phyloP scores from a whole-genome alignment of 2,888 invertebrate genomes.

The Xanthorhoe spadicearia region DNA sequence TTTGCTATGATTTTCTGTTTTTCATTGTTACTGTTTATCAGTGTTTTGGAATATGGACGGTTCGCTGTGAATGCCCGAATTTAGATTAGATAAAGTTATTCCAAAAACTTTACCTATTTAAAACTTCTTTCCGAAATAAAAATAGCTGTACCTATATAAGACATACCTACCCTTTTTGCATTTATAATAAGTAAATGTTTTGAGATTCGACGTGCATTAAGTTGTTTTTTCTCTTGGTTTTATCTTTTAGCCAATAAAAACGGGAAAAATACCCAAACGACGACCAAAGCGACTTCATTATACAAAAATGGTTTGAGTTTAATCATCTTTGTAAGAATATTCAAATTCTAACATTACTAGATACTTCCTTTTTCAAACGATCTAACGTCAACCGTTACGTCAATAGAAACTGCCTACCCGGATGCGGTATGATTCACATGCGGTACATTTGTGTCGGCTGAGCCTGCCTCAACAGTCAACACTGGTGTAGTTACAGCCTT shows the following conservation, averaged over 20 bases:
- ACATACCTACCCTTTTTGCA: too few species aligned
- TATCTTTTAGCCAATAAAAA: too few species aligned
- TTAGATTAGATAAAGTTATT: neutral
- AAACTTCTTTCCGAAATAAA: neutral
- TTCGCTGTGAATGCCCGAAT: neutral
- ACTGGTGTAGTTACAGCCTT: constrained; percentile 58
- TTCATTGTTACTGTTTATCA: constrained; percentile 6
- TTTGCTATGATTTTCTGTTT: constrained; percentile 24
- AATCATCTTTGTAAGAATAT: neutral
- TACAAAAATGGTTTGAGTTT: neutral
- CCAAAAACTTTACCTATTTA: neutral
- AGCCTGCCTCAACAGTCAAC: constrained; percentile 70
- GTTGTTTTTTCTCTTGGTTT: too few species aligned
- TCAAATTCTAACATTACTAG: neutral
- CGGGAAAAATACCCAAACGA: too few species aligned
- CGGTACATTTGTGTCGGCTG: neutral
- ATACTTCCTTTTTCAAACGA: neutral
- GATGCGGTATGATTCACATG: constrained; percentile 18
- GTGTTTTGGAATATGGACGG: neutral
- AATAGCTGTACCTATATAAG: too few species aligned
- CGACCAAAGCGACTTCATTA: too few species aligned
- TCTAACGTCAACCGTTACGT: neutral
- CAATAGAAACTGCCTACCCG: constrained; percentile 1
- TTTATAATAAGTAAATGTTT: too few species aligned
- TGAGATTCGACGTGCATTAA: too few species aligned